Base-by-base conservation (phyloP, 1,140 invertebrate species). In the Archivesica marissinica region DNA sequence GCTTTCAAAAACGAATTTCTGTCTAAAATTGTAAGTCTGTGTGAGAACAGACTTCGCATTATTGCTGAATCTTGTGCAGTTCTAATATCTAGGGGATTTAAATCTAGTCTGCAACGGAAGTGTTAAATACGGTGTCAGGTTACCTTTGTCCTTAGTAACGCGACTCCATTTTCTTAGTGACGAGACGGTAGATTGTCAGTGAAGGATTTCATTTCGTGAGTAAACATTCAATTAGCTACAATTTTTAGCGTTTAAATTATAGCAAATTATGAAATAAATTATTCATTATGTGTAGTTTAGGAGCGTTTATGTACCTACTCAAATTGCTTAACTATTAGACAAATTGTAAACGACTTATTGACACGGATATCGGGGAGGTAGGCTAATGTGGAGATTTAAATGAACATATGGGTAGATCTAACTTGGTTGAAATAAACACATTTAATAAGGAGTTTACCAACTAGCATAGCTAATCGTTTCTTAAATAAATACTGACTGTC, bases 151-250 rank as follows among this genome's bases (percentile, higher is more conserved):
- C 59, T 35, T 64, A 20, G 59, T 64, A 64, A 64, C 59, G 59
- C 59, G 59, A 64, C 59, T 64, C 59, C 59, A 64, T 64, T 35
- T 64, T 64, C 59, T 11, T 64, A 64, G 59, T 33, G 59, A 64
- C 59, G 59, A 64, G 59, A 35, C 59, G 30, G 59, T 64, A 64
- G 59, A 30, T 64, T 64, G 59, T 35, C 38, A 64, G 25, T 20
- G 30, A 35, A 35, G 59, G 59, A 64, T 64, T 64, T 64, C 59
- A 35, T 64, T 35, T 64, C 59, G 59, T 64, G 30, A 64, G 59
- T 64, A 64, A 64, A 64, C 15, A 17, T 64, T 64, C 38, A 64
- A 64, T 35, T 35, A 35, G 13, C 20, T 64, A 64, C 30, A 35
- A 11, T 64, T 64, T 30, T 1, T 64, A 2, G 17, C 4, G 25